phyloP scores from a whole-genome alignment of 1,140 invertebrate species.

The Paramacrobiotus metropolitanus region DNA sequence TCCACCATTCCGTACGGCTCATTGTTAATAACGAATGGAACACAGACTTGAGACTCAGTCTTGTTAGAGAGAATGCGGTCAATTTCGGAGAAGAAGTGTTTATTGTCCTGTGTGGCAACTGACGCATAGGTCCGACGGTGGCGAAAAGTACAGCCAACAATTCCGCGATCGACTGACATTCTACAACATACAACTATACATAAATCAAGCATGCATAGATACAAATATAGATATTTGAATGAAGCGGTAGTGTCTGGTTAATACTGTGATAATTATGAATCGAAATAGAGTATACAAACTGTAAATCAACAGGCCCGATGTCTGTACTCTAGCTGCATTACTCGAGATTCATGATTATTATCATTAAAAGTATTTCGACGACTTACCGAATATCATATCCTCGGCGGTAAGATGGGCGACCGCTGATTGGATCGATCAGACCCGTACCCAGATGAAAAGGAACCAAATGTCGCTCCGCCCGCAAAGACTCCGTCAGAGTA shows the following conservation, averaged over 20 bases:
- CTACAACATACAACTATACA: background rate
- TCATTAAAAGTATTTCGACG: no score
- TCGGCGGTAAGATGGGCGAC: background rate
- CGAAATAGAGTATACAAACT: no score
- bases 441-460: background rate
- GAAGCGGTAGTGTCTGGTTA: no score
- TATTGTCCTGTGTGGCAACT: background rate
- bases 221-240: no score
- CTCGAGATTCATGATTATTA: no score
- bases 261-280: no score
- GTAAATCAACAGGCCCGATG: no score
- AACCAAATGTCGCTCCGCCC: background rate
- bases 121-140: constrained; percentile 1
- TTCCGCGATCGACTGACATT: background rate
- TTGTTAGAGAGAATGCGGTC: background rate
- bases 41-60: background rate
- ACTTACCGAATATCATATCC: background rate
- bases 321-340: no score
- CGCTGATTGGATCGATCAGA: background rate
- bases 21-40: background rate
- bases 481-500: background rate
- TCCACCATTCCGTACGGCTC: background rate
- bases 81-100: background rate
- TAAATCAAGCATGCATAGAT: no score
- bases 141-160: background rate